Percentiles rank a stretch among this genome's conserved stretches.
Evolutionary conservation across 2,113 vertebrate genomes (phyloP).

Genomic region (Prietella phreatophila): DNA sequence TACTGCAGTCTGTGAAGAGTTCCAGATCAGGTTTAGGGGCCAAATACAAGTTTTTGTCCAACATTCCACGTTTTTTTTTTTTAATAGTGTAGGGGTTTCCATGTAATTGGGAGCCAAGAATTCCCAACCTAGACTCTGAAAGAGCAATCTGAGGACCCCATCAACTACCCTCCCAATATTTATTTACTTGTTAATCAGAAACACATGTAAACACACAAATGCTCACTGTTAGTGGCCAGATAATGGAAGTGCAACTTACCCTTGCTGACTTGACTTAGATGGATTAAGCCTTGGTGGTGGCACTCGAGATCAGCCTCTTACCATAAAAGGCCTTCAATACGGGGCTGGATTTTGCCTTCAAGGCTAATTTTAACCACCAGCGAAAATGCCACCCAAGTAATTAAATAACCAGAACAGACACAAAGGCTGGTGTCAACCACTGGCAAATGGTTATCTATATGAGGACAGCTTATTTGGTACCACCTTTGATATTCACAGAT

Average conservation of each 20-base stretch:
- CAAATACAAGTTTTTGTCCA: not conserved
- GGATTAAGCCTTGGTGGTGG: conserved; percentile 64
- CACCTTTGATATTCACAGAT: not conserved
- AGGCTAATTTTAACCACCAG: conserved; percentile 52
- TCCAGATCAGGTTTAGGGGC: not conserved
- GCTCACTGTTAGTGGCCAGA: conserved; percentile 27
- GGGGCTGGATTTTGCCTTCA: conserved; percentile 56
- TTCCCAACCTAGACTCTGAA: not conserved
- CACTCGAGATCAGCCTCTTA: conserved; percentile 62
- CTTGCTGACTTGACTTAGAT: conserved; percentile 61
- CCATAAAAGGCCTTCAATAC: conserved; percentile 54
- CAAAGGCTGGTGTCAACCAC: conserved; percentile 44
- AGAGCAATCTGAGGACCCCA: not conserved
- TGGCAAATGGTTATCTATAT: not conserved
- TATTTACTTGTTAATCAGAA: not conserved
- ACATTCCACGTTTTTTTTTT: not conserved
- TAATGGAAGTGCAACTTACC: conserved; percentile 46
- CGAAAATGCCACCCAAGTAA: conserved; percentile 53
- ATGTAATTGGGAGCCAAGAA: not conserved
- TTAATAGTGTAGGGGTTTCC: not conserved
- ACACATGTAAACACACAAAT: not conserved
- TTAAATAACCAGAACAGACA: conserved; percentile 48
- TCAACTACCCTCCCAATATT: not conserved
- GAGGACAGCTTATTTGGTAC: not conserved
- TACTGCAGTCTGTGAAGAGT: not conserved